Base-by-base conservation (phyloP, 2,113 vertebrate genomes). In the Pogona vitticeps region DNA sequence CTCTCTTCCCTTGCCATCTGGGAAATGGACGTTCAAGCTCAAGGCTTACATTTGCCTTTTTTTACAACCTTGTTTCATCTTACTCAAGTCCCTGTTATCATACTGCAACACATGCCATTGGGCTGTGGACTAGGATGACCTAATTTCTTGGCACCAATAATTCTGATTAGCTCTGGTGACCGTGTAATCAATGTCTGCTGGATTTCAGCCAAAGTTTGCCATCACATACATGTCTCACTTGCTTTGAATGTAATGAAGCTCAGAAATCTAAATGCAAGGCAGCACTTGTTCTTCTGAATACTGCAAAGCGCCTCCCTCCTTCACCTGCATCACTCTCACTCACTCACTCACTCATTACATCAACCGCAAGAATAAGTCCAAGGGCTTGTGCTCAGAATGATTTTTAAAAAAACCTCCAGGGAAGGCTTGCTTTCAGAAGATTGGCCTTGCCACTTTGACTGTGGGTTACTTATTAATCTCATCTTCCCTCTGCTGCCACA, bases 141-240 rank as follows among this genome's bases (percentile, higher is more conserved):
- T 95, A 93, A 95, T 94, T 91, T 90, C 90, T 94, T 95, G 95
- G 94, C 94, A 84, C 87, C 65, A 85, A 9, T 88, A 88, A 94
- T 72, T 93, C 90, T 40, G 0, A 78, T 72, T 67, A 88, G 0
- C 79, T 88, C 80, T 56, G 84, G 82, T 81, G 85, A 81, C 85
- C 23, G 70, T 84, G 88, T 88, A 92, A 95, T 94, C 93, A 91
- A 95, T 92, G 89, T 88, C 42, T 86, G 31, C 0, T 46, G 58
- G 87, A 91, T 91, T 76, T n/a, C 23, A 61, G 78, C 84, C n/a
- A 33, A 76, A 79, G 65, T 26, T 56, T 68, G n/a, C 59, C 46
- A 26, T 42, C 31, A 18, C 78, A 63, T 85, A 73, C 52, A 72
- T 2, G 0, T 73, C 1, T 61, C 73, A 71, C 4, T 65, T 85